These are phyloP conservation scores for Sitta europaea DNA, from an alignment of 2,113 vertebrate genomes.

Conservation along the genomic window DNA sequence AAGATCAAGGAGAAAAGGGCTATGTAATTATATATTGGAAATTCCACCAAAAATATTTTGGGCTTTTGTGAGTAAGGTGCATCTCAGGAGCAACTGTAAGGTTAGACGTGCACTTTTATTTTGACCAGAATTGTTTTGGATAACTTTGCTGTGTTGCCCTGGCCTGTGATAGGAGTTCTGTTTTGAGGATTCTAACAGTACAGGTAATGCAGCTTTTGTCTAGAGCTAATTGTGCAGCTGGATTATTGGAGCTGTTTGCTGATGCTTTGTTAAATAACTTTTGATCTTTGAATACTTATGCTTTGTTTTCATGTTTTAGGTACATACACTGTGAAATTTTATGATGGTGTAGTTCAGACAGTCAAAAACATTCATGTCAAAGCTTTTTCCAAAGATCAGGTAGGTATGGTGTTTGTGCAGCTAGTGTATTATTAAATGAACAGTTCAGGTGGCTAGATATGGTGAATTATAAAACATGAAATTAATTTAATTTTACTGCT, in stretches of 20 bases:
- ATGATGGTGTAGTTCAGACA: constrained; percentile 92
- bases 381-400: constrained; percentile 87
- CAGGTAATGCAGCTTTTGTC: background rate
- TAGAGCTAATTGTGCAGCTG: background rate
- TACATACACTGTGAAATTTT: constrained; percentile 96
- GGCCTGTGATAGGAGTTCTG: background rate
- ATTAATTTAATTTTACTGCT: background rate
- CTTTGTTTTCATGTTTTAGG: constrained; percentile 76
- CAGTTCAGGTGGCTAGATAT: background rate
- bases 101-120: background rate
- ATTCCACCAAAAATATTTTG: background rate
- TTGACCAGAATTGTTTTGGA: background rate
- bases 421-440: background rate
- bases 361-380: constrained; percentile 97
- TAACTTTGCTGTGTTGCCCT: background rate
- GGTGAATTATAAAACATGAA: background rate
- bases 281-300: background rate
- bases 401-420: constrained; percentile 50
- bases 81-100: background rate
- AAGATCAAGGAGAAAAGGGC: background rate
- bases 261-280: background rate
- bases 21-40: background rate
- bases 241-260: background rate
- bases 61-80: background rate
- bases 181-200: background rate